A percentile compares a stretch with the other conserved stretches of the same genome.
These are phyloP conservation scores for Ectropis grisescens DNA, from an alignment of 1,140 invertebrate species.

Conservation along the genomic window DNA sequence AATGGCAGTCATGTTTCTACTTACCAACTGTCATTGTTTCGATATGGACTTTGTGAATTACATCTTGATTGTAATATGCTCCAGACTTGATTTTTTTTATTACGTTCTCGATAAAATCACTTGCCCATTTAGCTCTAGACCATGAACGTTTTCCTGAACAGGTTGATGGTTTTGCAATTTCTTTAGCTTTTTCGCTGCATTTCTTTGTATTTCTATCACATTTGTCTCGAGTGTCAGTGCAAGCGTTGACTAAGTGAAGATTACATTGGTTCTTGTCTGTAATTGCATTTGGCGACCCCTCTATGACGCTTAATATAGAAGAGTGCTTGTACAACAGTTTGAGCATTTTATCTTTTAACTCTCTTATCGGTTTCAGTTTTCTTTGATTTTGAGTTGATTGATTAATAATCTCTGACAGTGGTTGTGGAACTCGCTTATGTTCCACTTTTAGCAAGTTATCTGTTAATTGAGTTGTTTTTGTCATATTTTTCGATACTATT, in stretches of 20 bases:
- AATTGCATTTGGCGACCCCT: no score
- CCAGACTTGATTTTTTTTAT: conserved; percentile 44
- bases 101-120: conserved; percentile 48
- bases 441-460: conserved; percentile 8
- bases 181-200: no score
- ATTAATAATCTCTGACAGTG: no score
- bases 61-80: conserved; percentile 40
- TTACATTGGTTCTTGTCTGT: no score
- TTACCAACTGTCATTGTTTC: no score
- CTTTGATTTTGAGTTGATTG: conserved; percentile 4
- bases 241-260: no score
- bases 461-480: neutral
- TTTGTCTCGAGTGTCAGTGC: no score
- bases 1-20: no score
- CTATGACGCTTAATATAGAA: no score
- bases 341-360: conserved; percentile 40
- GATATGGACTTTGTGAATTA: neutral
- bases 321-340: conserved; percentile 33
- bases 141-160: conserved; percentile 16
- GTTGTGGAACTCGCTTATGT: conserved; percentile 1
- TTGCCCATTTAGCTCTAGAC: conserved; percentile 38
- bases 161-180: no score
- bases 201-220: no score
- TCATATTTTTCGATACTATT: conserved; percentile 4
- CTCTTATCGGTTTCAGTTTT: conserved; percentile 21